Evolutionary conservation across 2,113 vertebrate species (phyloP).

Genomic region (Phoenicopterus ruber): DNA sequence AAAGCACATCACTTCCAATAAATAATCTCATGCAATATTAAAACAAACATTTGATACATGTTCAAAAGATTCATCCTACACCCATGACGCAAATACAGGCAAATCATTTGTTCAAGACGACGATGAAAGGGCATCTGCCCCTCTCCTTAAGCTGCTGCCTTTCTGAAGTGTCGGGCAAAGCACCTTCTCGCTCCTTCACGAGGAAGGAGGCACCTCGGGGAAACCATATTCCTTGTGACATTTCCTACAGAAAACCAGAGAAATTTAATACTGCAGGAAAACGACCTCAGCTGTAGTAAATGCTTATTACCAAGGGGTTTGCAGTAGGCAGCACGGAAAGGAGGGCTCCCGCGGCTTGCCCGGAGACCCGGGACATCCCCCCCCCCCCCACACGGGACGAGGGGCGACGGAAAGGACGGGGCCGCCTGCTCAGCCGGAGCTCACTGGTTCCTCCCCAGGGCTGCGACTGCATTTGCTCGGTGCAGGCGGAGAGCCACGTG

Average conservation of each 20-base stretch:
- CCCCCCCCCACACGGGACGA: background rate
- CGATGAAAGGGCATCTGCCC: background rate
- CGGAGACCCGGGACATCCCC: background rate
- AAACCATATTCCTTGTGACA: background rate
- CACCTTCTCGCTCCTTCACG: background rate
- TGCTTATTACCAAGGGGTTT: background rate
- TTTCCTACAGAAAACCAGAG: background rate
- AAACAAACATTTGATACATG: background rate
- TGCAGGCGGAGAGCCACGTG: background rate
- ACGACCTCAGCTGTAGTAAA: background rate
- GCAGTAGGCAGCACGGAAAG: background rate
- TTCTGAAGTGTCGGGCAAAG: background rate
- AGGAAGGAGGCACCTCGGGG: background rate
- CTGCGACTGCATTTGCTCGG: background rate
- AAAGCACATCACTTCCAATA: background rate
- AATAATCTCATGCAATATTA: background rate
- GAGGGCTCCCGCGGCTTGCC: background rate
- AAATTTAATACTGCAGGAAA: background rate
- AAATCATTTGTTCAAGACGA: background rate
- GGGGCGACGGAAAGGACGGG: background rate
- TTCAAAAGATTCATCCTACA: background rate
- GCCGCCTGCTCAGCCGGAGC: background rate
- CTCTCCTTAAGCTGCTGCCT: background rate
- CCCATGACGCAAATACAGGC: background rate
- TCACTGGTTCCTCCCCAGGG: background rate